Percentiles rank a stretch among this genome's conserved stretches.
phyloP scores from a whole-genome alignment of 2,113 vertebrate species.

The Macaca mulatta region DNA sequence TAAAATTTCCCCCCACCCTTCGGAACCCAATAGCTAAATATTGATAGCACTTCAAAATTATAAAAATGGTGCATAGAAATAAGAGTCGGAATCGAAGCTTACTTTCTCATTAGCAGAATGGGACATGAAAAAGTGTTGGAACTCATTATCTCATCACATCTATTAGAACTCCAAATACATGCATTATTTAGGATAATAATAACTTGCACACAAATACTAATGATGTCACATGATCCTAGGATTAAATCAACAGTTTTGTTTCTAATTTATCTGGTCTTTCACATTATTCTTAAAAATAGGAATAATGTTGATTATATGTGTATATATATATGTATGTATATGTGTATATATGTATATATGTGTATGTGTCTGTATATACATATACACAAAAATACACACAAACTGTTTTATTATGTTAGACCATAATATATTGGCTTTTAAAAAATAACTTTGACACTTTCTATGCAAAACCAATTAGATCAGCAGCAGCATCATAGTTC shows the following conservation, averaged over 20 bases:
- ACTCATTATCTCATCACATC: too few species aligned
- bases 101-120: neutral
- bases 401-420: neutral
- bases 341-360: too few species aligned
- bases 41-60: neutral
- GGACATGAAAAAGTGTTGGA: too few species aligned
- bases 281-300: neutral
- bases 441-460: neutral
- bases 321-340: neutral
- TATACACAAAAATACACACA: neutral
- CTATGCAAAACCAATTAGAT: neutral
- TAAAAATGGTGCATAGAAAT: accelerated
- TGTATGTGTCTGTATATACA: neutral
- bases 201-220: neutral
- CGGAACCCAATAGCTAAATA: neutral
- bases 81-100: neutral
- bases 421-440: neutral
- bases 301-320: neutral
- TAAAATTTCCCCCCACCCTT: neutral
- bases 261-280: neutral
- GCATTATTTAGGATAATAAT: neutral
- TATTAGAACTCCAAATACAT: neutral
- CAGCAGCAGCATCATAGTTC: neutral
- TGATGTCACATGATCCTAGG: neutral
- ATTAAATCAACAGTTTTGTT: neutral